Base-by-base conservation (phyloP, 30 jellyfish, hydroid and myxozoan species). In the Aurelia aurita complex sp. Pacific region DNA sequence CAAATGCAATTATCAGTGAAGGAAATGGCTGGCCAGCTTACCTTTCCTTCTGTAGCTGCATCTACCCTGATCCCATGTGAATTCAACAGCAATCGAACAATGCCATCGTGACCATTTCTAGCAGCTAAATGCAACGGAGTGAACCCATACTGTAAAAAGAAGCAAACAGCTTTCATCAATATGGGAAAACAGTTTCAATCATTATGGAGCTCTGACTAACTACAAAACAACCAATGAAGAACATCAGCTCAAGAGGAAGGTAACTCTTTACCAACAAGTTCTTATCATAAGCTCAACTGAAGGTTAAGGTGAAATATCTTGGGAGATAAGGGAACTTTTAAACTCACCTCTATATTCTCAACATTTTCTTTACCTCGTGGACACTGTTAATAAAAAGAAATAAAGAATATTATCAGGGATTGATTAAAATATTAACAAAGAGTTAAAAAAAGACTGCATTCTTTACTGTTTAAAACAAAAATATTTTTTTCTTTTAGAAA, bases 101-200 rank as follows among this genome's bases (percentile, higher is more conserved):
- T 83, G 62, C 81, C 95, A 4, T 79, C 99, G 75, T 94, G 97
- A 29, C 99, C 99, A 62, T 89, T 88, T 68, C 89, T 72, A 13
- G 99, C 87, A 16, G 99, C 96, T 71, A 88, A 69, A 52, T 94
- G 99, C 42, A 94, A 80, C 34, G 97, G 92, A 5, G 99, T 88
- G 78, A 68, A 94, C 33, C 95, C 94, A 66, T 50, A 89, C 99
- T 94, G 60, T 18, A 82, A 12, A 54, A 38, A 52, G 51, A 75
- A 70, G 35, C 4, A 69, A 6, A 16, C 4, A 53, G 5, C 12
- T n/a, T 63, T 63, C 11, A 63, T 63, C 72, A 63, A 63, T 63
- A 63, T 63, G 72, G 72, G 13, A 13, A 1, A 6, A 23, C 29
- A 23, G 29, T 23, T 23, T 23, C 29, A 23, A 23, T 23, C 53